Base-by-base conservation (phyloP, 2,888 invertebrate species). In the Hemithea aestivaria region DNA sequence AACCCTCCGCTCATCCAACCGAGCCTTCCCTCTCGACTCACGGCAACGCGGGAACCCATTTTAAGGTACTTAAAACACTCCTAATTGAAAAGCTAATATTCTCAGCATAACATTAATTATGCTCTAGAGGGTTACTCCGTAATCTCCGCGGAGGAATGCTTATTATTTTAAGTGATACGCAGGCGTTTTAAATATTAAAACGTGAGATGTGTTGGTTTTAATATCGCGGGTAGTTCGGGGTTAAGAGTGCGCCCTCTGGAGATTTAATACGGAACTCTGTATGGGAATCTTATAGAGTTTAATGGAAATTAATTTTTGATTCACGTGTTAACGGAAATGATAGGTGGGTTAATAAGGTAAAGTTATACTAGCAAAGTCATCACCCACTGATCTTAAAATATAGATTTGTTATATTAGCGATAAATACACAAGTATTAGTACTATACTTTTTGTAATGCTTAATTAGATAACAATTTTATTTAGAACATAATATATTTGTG, bases 1-100 rank as follows among this genome's bases (percentile, higher is more conserved):
- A 28, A 39, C 35, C 34, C 35, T 31, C 38, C 31, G 7, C 11
- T 27, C 20, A 20, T 26, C n/a, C 38, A 28, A 26, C 35, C 20
- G n/a, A 30, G 20, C 30, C 35, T 33, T 38, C 33, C 40, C 41
- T 28, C 16, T 16, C 16, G 42, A 49, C 55, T 51, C 52, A 47
- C 53, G 53, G 72, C 56, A 74, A 75, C 74, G 62, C 56, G 70
- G 77, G 71, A 72, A 59, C 74, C 73, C 48, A 66, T 78, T 75
- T 73, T 71, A 66, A 74, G 73, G 68, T 66, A 76, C 73, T 82
- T 81, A 80, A 80, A 83, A 72, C 73, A 67, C 28, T 32, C 71
- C 73, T 83, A 84, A 83, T 84, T 83, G 82, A 78, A 81, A 82
- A 83, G 82, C 82, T 84, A 83, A 84, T 83, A 82, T 80, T 75